phyloP scores from a whole-genome alignment of 2,888 invertebrate species.

The Agonopterix arenella region DNA sequence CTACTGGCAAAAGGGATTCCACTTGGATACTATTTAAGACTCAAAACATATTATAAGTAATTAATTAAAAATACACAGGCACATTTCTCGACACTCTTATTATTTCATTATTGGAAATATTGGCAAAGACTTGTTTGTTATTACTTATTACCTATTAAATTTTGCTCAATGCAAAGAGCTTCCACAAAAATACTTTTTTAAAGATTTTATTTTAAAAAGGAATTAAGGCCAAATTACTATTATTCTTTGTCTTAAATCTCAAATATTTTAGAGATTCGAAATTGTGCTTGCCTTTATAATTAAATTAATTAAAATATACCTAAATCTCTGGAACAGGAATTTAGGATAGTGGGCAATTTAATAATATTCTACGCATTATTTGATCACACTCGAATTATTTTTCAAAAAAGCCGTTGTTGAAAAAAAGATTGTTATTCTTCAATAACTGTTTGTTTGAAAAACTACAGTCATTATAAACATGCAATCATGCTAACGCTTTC shows the following conservation, averaged over 20 bases:
- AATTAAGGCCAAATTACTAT: slow-evolving; percentile 20
- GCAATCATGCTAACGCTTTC: slow-evolving; percentile 68
- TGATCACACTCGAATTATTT: slow-evolving; percentile 19
- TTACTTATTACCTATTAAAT: slow-evolving; percentile 1
- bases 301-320: slow-evolving; percentile 9
- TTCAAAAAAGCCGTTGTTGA: slow-evolving; percentile 18
- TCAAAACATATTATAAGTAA: too few species aligned
- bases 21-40: too few species aligned
- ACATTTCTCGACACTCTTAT: not conserved
- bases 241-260: slow-evolving; percentile 10
- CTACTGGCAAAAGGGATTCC: too few species aligned
- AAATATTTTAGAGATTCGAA: slow-evolving; percentile 6
- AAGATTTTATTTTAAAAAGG: slow-evolving; percentile 6
- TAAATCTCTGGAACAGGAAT: slow-evolving; percentile 15
- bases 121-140: slow-evolving; percentile 2
- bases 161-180: slow-evolving; percentile 59
- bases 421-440: slow-evolving; percentile 12
- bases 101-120: not conserved
- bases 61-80: not conserved
- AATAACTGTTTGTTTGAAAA: slow-evolving; percentile 11
- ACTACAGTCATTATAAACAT: slow-evolving; percentile 29
- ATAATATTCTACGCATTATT: slow-evolving; percentile 21
- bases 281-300: slow-evolving; percentile 27
- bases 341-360: slow-evolving; percentile 21
- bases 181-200: slow-evolving; percentile 27